Conservation (phyloP, 1,140 invertebrate species). For the Penaeus japonicus region DNA sequence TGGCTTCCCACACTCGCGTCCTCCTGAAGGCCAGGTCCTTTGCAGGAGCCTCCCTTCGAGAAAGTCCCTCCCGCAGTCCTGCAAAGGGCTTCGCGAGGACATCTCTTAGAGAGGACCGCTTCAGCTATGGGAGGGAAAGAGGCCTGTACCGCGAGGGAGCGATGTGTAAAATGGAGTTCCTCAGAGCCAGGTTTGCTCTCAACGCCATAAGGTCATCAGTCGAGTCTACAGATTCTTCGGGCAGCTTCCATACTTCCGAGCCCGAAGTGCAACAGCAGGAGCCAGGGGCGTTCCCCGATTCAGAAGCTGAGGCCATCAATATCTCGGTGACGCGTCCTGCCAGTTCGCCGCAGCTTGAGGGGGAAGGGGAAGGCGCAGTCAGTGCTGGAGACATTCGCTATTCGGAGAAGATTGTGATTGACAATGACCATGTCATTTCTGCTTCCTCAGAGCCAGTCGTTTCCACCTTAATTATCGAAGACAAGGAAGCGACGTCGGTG, state of each 20-base stretch:
- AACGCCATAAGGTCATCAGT: background rate
- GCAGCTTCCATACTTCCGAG: no score
- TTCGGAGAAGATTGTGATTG: no score
- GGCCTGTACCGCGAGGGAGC: background rate
- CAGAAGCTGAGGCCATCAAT: no score
- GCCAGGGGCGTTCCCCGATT: no score
- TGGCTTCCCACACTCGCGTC: constrained; percentile 25
- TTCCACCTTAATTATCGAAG: no score
- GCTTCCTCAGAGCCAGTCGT: no score
- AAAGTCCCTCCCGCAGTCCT: background rate
- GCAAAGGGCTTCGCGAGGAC: constrained; percentile 20
- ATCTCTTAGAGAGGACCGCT: constrained; percentile 29
- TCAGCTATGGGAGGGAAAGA: background rate
- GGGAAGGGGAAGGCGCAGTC: no score
- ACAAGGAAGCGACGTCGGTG: background rate
- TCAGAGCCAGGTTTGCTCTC: background rate
- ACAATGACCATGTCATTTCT: no score
- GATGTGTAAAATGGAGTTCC: constrained; percentile 21
- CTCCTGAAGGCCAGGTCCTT: constrained; percentile 45
- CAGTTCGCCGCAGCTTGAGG: no score
- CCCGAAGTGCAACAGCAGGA: background rate
- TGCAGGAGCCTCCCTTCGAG: constrained; percentile 30
- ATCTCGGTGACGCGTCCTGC: no score
- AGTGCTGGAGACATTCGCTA: no score
- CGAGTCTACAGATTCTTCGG: background rate